Evolutionary conservation across 2,113 vertebrate genomes (phyloP).

Genomic region (Oryzias celebensis): DNA sequence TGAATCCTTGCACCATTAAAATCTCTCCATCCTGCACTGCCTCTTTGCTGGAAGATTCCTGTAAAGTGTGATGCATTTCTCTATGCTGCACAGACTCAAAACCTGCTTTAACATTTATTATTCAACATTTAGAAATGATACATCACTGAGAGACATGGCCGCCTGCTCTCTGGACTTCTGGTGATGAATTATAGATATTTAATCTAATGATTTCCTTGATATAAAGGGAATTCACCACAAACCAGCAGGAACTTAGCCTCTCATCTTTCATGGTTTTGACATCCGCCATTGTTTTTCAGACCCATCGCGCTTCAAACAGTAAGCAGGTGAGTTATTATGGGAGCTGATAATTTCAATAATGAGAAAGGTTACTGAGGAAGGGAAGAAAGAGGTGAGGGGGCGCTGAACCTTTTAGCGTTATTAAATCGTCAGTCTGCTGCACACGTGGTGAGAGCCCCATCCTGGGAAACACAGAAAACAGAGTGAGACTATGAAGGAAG

Average conservation of each 20-base stretch:
- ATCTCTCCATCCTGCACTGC: not conserved
- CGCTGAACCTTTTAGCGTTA: constrained; percentile 66
- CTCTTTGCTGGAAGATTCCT: not conserved
- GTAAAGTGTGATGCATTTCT: constrained; percentile 16
- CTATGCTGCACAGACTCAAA: constrained; percentile 45
- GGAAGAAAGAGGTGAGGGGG: constrained; percentile 36
- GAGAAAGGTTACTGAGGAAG: constrained; percentile 40
- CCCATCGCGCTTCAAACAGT: constrained; percentile 12
- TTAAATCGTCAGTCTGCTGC: constrained; percentile 62
- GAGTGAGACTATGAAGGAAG: constrained; percentile 11
- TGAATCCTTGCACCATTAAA: constrained; percentile 10
- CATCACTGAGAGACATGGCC: constrained; percentile 42
- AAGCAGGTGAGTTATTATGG: constrained; percentile 32
- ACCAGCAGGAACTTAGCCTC: not conserved
- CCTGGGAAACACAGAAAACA: constrained; percentile 18
- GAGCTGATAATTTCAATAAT: constrained; percentile 57
- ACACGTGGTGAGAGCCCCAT: constrained; percentile 7
- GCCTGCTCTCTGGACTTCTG: constrained; percentile 18
- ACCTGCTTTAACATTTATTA: constrained; percentile 53
- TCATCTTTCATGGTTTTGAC: not conserved
- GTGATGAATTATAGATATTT: constrained; percentile 56
- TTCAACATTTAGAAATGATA: constrained; percentile 56
- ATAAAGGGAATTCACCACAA: constrained; percentile 3
- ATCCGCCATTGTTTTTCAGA: constrained; percentile 10
- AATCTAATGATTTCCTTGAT: constrained; percentile 25